These are phyloP conservation scores for Paraplagusia blochii DNA, from an alignment of 2,113 vertebrate genomes.

Conservation along the genomic window DNA sequence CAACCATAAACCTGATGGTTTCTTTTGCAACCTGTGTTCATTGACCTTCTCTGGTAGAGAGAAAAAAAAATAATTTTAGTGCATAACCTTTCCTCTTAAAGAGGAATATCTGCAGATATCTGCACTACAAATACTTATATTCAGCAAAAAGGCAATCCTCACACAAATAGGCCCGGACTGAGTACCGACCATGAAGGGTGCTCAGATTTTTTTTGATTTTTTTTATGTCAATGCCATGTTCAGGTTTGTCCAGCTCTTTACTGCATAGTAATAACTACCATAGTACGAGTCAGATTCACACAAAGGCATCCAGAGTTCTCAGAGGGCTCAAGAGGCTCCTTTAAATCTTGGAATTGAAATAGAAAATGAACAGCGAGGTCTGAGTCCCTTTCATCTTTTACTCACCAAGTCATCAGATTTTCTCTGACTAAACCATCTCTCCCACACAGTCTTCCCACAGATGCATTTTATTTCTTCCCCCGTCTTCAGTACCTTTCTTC, in stretches of 20 bases:
- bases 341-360: slow-evolving; percentile 24
- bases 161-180: too few species aligned
- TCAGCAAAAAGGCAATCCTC: too few species aligned
- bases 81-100: too few species aligned
- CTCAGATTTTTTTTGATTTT: neutral
- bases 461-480: slow-evolving; percentile 7
- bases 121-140: too few species aligned
- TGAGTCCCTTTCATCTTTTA: slow-evolving; percentile 41
- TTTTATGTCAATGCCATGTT: neutral
- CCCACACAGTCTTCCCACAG: neutral
- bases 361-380: slow-evolving; percentile 11
- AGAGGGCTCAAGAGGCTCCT: slow-evolving; percentile 13
- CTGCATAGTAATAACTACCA: neutral
- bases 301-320: slow-evolving; percentile 5
- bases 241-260: neutral
- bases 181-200: neutral
- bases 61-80: too few species aligned
- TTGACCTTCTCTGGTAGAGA: too few species aligned
- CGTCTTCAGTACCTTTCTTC: slow-evolving; percentile 9
- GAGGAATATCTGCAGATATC: too few species aligned
- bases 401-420: slow-evolving; percentile 11
- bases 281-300: neutral
- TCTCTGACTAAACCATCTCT: slow-evolving; percentile 14
- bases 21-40: too few species aligned
- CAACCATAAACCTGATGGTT: too few species aligned